These are phyloP conservation scores for Pedetes capensis DNA, from an alignment of 2,113 vertebrate genomes.

Conservation along the genomic window DNA sequence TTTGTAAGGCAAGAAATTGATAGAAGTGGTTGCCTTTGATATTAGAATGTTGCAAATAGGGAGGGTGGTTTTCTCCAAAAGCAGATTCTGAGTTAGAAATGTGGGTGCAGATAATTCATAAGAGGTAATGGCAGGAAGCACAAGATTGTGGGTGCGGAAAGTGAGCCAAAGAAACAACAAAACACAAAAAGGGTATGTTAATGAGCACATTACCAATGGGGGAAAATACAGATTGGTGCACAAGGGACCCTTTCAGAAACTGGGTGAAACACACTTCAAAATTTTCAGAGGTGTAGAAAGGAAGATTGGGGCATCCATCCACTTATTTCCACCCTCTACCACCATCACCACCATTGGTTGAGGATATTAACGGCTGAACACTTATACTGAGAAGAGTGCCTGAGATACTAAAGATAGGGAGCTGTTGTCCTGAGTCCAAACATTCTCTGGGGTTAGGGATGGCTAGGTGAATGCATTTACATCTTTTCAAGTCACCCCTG, in stretches of 20 bases:
- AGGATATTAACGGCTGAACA: neutral
- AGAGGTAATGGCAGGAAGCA: neutral
- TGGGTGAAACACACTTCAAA: neutral
- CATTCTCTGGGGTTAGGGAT: no score
- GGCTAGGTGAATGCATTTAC: neutral
- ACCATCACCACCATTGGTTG: neutral
- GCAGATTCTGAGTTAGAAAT: neutral
- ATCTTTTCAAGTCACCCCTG: no score
- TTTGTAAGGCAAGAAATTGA: neutral
- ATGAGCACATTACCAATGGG: neutral
- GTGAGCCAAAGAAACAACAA: neutral
- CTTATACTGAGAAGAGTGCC: neutral
- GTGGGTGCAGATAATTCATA: neutral
- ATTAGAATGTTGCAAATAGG: neutral
- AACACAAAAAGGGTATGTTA: neutral
- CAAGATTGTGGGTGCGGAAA: neutral
- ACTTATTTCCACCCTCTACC: neutral
- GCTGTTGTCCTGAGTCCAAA: accelerated
- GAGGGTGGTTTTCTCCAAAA: neutral
- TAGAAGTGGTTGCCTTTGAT: neutral
- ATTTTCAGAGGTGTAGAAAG: neutral
- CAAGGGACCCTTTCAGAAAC: neutral
- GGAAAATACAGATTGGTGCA: neutral
- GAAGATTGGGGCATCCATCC: neutral
- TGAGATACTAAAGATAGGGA: neutral